These are phyloP conservation scores for Centropus unirufus DNA, from an alignment of 2,113 vertebrate genomes.

Conservation along the genomic window DNA sequence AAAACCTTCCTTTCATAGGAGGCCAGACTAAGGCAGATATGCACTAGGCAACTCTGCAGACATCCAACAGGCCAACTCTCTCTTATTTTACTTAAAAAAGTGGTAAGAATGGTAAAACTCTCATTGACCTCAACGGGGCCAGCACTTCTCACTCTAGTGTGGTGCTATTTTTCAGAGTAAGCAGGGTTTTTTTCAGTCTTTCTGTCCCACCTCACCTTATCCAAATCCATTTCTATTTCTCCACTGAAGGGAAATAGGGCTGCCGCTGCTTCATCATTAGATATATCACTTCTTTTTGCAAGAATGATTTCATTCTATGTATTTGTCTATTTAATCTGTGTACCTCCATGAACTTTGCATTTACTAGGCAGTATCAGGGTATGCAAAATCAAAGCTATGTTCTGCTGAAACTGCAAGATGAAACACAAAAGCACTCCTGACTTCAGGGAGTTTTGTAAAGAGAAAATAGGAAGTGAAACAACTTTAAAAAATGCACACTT, in stretches of 20 bases:
- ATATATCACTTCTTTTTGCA: background rate
- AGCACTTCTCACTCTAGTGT: background rate
- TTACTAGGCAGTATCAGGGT: background rate
- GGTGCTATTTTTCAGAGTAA: background rate
- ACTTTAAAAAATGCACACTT: conserved; percentile 51
- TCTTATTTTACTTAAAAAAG: background rate
- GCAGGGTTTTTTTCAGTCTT: background rate
- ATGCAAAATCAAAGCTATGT: conserved; percentile 1
- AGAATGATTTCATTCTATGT: background rate
- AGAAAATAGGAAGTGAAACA: conserved; percentile 49
- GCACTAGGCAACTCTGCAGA: background rate
- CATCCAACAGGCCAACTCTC: background rate
- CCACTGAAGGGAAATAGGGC: background rate
- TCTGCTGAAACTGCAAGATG: conserved; percentile 27
- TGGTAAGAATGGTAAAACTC: background rate
- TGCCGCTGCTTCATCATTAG: background rate
- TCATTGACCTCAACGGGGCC: background rate
- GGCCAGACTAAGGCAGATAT: background rate
- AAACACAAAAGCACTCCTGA: conserved; percentile 5
- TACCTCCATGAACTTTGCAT: background rate
- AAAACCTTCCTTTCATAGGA: background rate
- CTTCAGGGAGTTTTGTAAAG: conserved; percentile 8
- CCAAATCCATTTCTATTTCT: background rate
- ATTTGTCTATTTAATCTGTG: background rate
- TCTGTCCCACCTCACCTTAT: background rate